Percentiles rank a stretch among this genome's conserved stretches.
Evolutionary conservation across 2,113 vertebrate species (phyloP).

Genomic region (Cyprinodon tularosa): DNA sequence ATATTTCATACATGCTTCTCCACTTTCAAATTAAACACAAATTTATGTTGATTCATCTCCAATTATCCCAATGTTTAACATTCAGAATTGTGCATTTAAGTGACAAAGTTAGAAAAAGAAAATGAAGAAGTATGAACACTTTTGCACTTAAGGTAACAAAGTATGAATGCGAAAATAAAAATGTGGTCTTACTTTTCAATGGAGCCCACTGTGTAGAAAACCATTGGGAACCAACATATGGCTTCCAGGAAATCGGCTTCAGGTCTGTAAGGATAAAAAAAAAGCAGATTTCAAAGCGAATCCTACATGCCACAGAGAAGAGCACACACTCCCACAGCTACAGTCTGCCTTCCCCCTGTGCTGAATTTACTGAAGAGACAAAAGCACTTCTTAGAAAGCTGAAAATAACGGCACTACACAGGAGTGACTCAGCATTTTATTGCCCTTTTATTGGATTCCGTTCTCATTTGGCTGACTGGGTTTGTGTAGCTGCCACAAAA

Average conservation of each 20-base stretch:
- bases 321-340: constrained; percentile 29
- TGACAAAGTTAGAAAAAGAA: not conserved
- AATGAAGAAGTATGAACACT: not conserved
- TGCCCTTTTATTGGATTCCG: constrained; percentile 72
- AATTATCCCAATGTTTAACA: not conserved
- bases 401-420: constrained; percentile 57
- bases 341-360: constrained; percentile 20
- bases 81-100: not conserved
- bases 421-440: constrained; percentile 76
- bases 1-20: too few relatives aligned
- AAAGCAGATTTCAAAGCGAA: constrained; percentile 42
- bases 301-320: constrained; percentile 30
- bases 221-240: constrained; percentile 87
- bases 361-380: constrained; percentile 48
- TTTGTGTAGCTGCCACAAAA: constrained; percentile 49
- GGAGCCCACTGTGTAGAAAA: constrained; percentile 86
- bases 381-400: constrained; percentile 48
- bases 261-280: constrained; percentile 76
- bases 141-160: not conserved
- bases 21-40: too few relatives aligned
- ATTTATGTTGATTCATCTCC: too few relatives aligned
- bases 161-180: constrained; percentile 4
- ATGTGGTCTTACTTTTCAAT: constrained; percentile 83
- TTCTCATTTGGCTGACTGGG: constrained; percentile 50
- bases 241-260: constrained; percentile 86